Base-by-base conservation (phyloP, 2,888 invertebrate species). In the Schizaphis graminum region DNA sequence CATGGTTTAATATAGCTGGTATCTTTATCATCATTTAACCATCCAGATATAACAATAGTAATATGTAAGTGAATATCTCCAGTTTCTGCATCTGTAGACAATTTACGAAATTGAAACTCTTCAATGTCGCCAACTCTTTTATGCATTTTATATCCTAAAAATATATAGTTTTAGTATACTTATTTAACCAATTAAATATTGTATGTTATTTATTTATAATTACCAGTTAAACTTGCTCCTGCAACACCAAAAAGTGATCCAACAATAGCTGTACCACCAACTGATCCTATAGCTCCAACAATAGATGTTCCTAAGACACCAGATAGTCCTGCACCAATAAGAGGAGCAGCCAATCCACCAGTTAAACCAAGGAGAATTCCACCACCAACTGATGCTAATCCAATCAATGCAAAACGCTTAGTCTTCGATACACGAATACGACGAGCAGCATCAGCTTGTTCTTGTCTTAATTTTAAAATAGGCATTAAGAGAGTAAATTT, bases 171-270 rank as follows among this genome's bases (percentile, higher is more conserved):
- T 41, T 7, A 44, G 1, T 67, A 91, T 35, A 93, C 61, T 91
- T 11, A 49, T 26, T 88, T 49, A 35, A 49, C n/a, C 84, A 24
- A 94, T 28, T 49, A 21, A 47, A 35, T 47, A 56, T 49, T 67
- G 49, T 28, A 28, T 67, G 21, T 53, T 53, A 10, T 61, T 41
- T 28, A 53, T 1, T 94, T 89, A n/a, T 77, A 35, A 77, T 85
- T 95, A 96, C 97, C 97, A 95, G 97, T 96, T 41, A 97, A 96
- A 47, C 97, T 97, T 87, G 97, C 97, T 56, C 97, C 97, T 67
- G 97, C 97, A 8, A 97, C 97, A 11, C 97, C 97, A 96, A 97
- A 97, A 94, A 97, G 95, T 3, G 97, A 97, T 4, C 97, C 97
- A 89, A 97, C 95, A 92, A 96, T 96, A 8, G 97, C 96, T 26